Evolutionary conservation across 2,888 invertebrate genomes (phyloP), one percentile per base, ranked within the genome.

Genomic region (Lapara coniferarum): DNA sequence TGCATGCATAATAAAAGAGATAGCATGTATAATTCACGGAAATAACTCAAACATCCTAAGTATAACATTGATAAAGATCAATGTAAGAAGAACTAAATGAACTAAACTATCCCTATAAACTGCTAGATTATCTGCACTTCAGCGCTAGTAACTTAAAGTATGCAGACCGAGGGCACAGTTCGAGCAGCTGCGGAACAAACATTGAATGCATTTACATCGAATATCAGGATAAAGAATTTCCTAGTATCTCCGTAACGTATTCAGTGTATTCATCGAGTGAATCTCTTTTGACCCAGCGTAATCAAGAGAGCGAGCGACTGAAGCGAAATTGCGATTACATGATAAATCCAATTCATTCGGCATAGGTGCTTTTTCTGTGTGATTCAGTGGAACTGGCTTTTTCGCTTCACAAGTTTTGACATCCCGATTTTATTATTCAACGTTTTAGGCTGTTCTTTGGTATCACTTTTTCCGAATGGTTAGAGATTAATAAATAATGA

Each of bases 311-410:
- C 81, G 81, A 84, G 83, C 80, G 82, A 84, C 77, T 86, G 82
- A 83, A 85, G 81, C 79, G 78, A 86, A 87, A 88, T 88, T 83
- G 81, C 80, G 84, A 89, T 88, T 86, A 88, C 84, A 84, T 80
- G 85, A 87, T 87, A 88, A 89, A 90, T 89, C 81, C 85, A 87
- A 89, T 89, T 87, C 82, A 83, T 84, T 81, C 78, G 76, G 81
- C 79, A 79, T 80, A 80, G 81, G 79, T 81, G 81, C 78, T 81
- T 80, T 80, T 82, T 80, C 78, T 78, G 71, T 71, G 72, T 74
- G 76, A 82, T 78, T 80, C 80, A 80, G 76, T 79, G 73, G 75
- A 70, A 79, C 77, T 74, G 74, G 74, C 75, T 78, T 82, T 76
- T 80, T 81, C 77, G 79, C 79, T 81, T 74, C 78, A 81, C 77